Percentiles rank a stretch among this genome's conserved stretches.
Evolutionary conservation across 2,888 invertebrate genomes (phyloP).

Genomic region (Arrhopalites spinosus): DNA sequence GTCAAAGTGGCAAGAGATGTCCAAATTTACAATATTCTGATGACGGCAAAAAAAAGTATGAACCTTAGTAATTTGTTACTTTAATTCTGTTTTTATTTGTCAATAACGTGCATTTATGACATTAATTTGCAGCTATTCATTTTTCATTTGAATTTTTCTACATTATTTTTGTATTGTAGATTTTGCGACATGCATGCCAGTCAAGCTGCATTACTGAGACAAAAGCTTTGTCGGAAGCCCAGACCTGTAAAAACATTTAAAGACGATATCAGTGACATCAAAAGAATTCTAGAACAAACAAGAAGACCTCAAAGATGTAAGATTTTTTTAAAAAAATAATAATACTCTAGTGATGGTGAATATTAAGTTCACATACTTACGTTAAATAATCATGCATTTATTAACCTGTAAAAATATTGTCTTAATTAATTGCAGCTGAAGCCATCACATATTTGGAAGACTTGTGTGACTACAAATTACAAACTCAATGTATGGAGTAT

Average conservation of each 20-base stretch:
- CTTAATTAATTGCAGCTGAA: constrained; percentile 21
- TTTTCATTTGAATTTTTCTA: background rate
- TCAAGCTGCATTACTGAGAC: constrained; percentile 12
- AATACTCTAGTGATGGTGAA: background rate
- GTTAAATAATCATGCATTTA: background rate
- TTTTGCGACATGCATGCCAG: constrained; percentile 30
- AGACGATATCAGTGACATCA: constrained; percentile 12
- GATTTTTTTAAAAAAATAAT: background rate
- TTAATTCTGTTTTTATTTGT: background rate
- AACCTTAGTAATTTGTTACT: background rate
- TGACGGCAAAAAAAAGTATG: constrained; percentile 32
- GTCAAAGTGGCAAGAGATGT: constrained; percentile 22
- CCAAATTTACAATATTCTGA: constrained; percentile 28
- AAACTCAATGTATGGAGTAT: constrained; percentile 29
- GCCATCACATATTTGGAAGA: constrained; percentile 13
- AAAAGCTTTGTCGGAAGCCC: constrained; percentile 17
- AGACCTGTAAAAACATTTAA: background rate
- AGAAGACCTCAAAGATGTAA: constrained; percentile 25
- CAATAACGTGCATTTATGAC: background rate
- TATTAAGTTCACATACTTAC: background rate
- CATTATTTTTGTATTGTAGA: constrained; percentile 13
- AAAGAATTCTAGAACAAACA: constrained; percentile 9
- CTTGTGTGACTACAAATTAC: constrained; percentile 24
- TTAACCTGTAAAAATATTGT: background rate
- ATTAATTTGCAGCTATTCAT: background rate